phyloP scores from a whole-genome alignment of 2,797 vertebrate species.

The Squalus acanthias region DNA sequence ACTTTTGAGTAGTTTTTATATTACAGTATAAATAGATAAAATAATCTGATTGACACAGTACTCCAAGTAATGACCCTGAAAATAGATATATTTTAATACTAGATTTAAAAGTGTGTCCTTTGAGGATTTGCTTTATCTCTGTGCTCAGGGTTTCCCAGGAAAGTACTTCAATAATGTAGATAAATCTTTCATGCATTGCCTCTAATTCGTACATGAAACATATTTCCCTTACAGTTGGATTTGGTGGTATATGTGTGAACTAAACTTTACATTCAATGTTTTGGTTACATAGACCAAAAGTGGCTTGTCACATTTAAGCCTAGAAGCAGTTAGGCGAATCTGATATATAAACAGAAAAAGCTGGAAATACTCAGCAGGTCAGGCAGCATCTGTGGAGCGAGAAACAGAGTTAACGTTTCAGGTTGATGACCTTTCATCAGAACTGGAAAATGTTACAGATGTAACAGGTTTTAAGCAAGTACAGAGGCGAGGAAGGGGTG shows the following conservation, averaged over 20 bases:
- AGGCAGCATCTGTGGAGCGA: too few species aligned
- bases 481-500: too few species aligned
- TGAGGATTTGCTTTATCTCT: constrained; percentile 34
- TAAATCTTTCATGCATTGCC: not conserved
- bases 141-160: not conserved
- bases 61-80: constrained; percentile 28
- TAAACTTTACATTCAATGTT: not conserved
- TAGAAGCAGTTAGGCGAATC: not conserved
- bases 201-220: not conserved
- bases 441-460: too few species aligned
- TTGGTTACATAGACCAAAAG: not conserved
- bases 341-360: too few species aligned
- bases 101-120: constrained; percentile 10
- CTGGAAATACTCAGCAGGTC: too few species aligned
- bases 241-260: not conserved
- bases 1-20: not conserved
- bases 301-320: not conserved
- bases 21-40: not conserved
- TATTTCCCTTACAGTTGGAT: not conserved
- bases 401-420: too few species aligned
- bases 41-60: not conserved
- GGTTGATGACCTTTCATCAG: too few species aligned
- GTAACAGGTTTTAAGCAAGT: too few species aligned
- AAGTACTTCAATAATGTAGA: not conserved
- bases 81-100: constrained; percentile 5